A percentile compares a stretch with the other conserved stretches of the same genome.
Conservation (phyloP, 2,888 invertebrate genomes). For the Anarsia innoxiella region DNA sequence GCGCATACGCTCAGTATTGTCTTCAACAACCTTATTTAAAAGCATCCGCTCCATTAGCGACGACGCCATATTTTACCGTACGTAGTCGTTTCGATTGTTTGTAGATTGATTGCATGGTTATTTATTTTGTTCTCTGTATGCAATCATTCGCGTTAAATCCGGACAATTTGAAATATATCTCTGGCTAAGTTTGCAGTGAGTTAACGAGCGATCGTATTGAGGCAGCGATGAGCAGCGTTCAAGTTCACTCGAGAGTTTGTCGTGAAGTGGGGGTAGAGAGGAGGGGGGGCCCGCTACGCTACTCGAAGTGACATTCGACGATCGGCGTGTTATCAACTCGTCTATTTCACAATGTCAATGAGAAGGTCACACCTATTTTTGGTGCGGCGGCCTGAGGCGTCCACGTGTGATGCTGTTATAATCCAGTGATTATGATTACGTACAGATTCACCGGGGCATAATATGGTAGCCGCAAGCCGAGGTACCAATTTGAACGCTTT, state of each 20-base stretch:
- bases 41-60: constrained; percentile 20
- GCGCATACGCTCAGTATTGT: constrained; percentile 19
- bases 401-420: constrained; percentile 40
- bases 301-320: constrained; percentile 71
- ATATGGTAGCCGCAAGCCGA: too few relatives aligned
- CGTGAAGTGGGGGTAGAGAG: constrained; percentile 41
- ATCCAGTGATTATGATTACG: neutral
- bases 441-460: too few relatives aligned
- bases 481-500: too few relatives aligned
- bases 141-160: constrained; percentile 1
- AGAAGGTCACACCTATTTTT: constrained; percentile 72
- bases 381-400: constrained; percentile 43
- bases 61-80: constrained; percentile 28
- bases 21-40: constrained; percentile 16
- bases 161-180: constrained; percentile 17
- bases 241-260: constrained; percentile 33
- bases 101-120: constrained; percentile 36
- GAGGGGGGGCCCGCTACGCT: constrained; percentile 59
- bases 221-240: constrained; percentile 47
- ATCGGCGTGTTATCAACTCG: constrained; percentile 68
- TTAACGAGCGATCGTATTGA: constrained; percentile 21
- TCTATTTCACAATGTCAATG: constrained; percentile 76
- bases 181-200: constrained; percentile 21
- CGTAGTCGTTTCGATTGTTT: constrained; percentile 40
- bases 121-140: too few relatives aligned